Evolutionary conservation across 1,140 invertebrate species (phyloP).

Genomic region (Aphelenchoides fujianensis): DNA sequence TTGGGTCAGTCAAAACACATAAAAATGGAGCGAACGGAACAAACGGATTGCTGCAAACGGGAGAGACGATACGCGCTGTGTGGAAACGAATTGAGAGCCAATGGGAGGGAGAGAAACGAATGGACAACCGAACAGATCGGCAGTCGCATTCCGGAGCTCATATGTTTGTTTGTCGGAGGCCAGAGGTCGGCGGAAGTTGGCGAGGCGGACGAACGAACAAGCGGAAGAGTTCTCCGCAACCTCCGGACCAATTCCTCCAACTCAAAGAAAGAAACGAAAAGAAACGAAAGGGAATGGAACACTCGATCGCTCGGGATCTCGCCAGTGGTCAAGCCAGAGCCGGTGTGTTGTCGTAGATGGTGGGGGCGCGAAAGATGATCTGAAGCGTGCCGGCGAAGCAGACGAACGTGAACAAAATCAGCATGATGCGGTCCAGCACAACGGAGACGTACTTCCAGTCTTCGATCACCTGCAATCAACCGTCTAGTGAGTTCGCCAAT

Average conservation of each 20-base stretch:
- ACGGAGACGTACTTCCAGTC: constrained; percentile 99
- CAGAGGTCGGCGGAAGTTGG: neutral
- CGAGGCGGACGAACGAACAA: neutral
- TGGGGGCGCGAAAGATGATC: constrained; percentile 60
- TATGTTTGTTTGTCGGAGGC: neutral
- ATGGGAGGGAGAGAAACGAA: no score
- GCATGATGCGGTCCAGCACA: constrained; percentile 94
- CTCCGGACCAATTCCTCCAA: neutral
- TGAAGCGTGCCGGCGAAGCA: constrained; percentile 55
- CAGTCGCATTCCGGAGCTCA: neutral
- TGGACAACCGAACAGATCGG: neutral
- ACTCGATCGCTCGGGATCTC: neutral
- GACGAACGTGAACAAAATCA: constrained; percentile 64
- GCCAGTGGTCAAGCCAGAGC: constrained; percentile 40
- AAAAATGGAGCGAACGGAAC: no score
- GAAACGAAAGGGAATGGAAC: no score
- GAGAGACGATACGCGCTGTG: neutral
- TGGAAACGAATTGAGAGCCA: neutral
- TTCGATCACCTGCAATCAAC: constrained; percentile 67
- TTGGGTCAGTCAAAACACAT: no score
- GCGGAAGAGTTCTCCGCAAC: neutral
- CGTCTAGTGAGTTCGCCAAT: no score
- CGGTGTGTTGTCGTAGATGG: constrained; percentile 68
- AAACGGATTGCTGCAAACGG: neutral
- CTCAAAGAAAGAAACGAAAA: no score